Evolutionary conservation across 2,113 vertebrate species (phyloP), one percentile per base, ranked within the genome.

Genomic region (Motacilla alba): DNA sequence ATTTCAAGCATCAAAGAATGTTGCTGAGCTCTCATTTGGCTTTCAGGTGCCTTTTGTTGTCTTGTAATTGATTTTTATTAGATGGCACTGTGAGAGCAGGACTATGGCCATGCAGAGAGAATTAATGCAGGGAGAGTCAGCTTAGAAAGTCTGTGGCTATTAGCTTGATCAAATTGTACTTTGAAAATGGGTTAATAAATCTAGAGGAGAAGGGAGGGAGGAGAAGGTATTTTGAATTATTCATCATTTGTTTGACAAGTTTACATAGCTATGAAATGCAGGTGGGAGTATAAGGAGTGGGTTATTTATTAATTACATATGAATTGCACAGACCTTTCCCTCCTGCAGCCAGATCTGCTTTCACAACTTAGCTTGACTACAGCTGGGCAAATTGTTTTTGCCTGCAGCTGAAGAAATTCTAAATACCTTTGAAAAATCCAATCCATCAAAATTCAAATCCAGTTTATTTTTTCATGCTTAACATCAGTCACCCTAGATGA

Each of bases 151-250:
- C 78, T 79, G 47, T 82, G 75, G 83, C 82, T 92, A 90, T 94
- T 96, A 94, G 41, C 75, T 82, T 85, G 62, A 79, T 93, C 53
- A 63, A 79, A 90, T 92, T 92, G 47, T 83, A 76, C 62, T 90
- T 93, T 67, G 67, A 59, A 88, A 95, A 92, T 83, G 39, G 43
- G 31, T 94, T 92, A 92, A 95, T 93, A 92, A 90, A 95, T 93
- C 66, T 91, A 66, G 55, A 91, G 69, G 41, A 82, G 62, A 88
- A 79, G 60, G 56, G 77, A 78, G 70, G 68, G 80, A 93, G 58
- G 67, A 62, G 62, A 91, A 87, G 43, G 23, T 88, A 66, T 83
- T 87, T 68, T 92, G 82, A 85, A 88, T 95, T 83, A 96, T 87
- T 95, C 55, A 81, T 90, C 3, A 11, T 94, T 92, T 94, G 67